Evolutionary conservation across 2,797 vertebrate genomes (phyloP).

Genomic region (Poeciliopsis infans): DNA sequence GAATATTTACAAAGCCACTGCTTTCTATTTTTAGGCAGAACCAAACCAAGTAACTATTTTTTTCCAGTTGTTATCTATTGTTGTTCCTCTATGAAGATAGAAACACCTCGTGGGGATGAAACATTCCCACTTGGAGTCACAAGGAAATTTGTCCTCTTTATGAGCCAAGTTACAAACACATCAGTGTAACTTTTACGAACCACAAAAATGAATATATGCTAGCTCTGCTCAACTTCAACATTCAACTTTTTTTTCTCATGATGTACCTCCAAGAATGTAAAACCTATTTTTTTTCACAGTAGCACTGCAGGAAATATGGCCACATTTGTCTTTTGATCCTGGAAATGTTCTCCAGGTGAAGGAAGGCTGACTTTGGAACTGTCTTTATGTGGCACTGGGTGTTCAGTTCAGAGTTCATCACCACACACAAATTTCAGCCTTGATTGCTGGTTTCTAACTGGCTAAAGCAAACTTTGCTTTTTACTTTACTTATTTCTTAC

Average conservation of each 20-base stretch:
- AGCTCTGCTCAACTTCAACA: conserved; percentile 25
- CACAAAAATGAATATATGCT: conserved; percentile 16
- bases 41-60: conserved; percentile 22
- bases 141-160: conserved; percentile 27
- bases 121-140: conserved; percentile 23
- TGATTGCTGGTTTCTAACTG: no score
- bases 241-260: conserved; percentile 26
- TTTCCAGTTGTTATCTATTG: conserved; percentile 26
- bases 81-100: conserved; percentile 49
- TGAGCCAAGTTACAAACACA: conserved; percentile 21
- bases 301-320: conserved; percentile 35
- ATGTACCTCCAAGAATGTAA: conserved; percentile 11
- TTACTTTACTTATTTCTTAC: not conserved
- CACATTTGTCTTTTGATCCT: not conserved
- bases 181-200: conserved; percentile 15
- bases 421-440: no score
- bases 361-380: no score
- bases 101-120: conserved; percentile 14
- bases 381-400: no score
- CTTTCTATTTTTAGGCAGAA: conserved; percentile 38
- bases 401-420: no score
- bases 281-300: conserved; percentile 17
- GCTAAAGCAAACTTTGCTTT: not conserved
- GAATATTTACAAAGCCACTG: conserved; percentile 26
- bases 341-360: no score